phyloP scores from a whole-genome alignment of 2,113 vertebrate species.

The Prunella fulvescens region DNA sequence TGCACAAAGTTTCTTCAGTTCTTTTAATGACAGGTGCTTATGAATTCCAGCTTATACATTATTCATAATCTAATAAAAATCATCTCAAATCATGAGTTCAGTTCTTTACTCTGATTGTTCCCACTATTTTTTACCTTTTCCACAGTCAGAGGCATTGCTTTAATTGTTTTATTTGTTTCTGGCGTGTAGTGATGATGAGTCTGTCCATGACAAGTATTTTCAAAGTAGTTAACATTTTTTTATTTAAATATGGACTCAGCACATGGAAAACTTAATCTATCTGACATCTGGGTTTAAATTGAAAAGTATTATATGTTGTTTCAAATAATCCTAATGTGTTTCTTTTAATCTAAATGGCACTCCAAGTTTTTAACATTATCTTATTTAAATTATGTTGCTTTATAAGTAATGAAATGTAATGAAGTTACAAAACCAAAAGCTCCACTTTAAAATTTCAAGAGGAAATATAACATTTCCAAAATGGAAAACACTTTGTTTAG shows the following conservation, averaged over 20 bases:
- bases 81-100: neutral
- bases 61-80: neutral
- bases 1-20: neutral
- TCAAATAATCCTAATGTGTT: neutral
- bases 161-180: neutral
- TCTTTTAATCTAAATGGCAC: neutral
- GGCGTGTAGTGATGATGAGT: rapidly evolving
- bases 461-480: neutral
- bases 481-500: neutral
- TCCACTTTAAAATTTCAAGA: neutral
- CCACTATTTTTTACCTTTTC: neutral
- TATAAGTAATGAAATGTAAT: neutral
- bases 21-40: neutral
- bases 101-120: neutral
- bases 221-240: neutral
- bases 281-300: neutral
- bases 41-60: neutral
- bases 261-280: neutral
- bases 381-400: neutral
- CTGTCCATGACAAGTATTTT: neutral
- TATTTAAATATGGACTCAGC: neutral
- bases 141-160: neutral
- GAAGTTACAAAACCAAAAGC: neutral
- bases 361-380: neutral
- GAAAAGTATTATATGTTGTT: neutral